Conservation (phyloP, 2,113 vertebrate genomes). For the Neolamprologus kungweensis region DNA sequence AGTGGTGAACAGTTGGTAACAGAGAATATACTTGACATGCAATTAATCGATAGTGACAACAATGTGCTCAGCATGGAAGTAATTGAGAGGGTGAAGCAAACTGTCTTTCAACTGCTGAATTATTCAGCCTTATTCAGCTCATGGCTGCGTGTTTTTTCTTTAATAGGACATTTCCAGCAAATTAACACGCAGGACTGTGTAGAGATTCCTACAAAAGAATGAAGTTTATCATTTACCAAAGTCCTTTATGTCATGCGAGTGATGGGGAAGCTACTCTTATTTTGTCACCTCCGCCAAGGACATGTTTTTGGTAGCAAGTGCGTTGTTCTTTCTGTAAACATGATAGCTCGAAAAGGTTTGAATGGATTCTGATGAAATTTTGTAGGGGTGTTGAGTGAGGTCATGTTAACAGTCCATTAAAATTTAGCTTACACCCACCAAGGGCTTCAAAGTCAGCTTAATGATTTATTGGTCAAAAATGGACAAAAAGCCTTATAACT, state of each 20-base stretch:
- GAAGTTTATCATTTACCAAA: background rate
- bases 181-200: background rate
- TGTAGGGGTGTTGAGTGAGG: background rate
- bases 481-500: background rate
- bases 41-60: slow-evolving; percentile 33
- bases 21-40: slow-evolving; percentile 17
- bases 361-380: background rate
- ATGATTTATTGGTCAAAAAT: background rate
- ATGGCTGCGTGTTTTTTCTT: background rate
- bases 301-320: background rate
- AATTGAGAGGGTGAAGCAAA: slow-evolving; percentile 26
- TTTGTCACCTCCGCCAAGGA: background rate
- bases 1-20: slow-evolving; percentile 38
- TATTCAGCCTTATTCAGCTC: background rate
- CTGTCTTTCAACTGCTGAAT: background rate
- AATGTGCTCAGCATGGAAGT: slow-evolving; percentile 23
- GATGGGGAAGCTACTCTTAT: background rate
- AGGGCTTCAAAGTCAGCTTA: background rate
- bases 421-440: background rate
- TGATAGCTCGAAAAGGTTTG: fast-evolving
- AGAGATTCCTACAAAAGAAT: background rate
- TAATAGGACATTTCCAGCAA: background rate
- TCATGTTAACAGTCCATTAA: background rate
- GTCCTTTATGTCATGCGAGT: background rate
- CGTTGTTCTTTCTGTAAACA: background rate